Conservation (phyloP, 2,888 invertebrate species). For the Phrixothrix hirtus region DNA sequence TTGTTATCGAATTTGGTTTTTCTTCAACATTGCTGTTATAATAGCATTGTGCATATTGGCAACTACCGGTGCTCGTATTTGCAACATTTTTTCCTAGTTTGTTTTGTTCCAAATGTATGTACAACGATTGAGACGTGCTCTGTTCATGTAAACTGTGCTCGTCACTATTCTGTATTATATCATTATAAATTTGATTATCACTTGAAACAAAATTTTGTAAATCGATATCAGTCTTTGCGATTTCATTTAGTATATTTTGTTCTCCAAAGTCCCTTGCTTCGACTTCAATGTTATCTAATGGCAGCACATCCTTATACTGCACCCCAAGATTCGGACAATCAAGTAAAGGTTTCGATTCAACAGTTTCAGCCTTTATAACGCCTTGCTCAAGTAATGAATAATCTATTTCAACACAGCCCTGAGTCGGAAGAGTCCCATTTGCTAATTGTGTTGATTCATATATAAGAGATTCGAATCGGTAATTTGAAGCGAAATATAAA, state of each 20-base stretch:
- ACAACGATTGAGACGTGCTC: background rate
- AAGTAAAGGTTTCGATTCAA: conserved; percentile 2
- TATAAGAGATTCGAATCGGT: conserved; percentile 49
- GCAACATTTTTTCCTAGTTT: too few species aligned
- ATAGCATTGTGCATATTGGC: background rate
- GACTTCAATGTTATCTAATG: conserved; percentile 15
- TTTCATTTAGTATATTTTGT: conserved; percentile 19
- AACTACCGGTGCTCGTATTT: background rate
- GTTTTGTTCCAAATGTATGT: background rate
- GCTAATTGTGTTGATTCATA: conserved; percentile 26
- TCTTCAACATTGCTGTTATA: background rate
- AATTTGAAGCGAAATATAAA: conserved; percentile 47
- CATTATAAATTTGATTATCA: conserved; percentile 4
- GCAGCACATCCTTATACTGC: conserved; percentile 13
- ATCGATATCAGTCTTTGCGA: conserved; percentile 17
- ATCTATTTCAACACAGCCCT: conserved; percentile 16
- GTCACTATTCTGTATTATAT: background rate
- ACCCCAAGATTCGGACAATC: conserved; percentile 6
- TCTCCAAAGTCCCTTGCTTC: conserved; percentile 14
- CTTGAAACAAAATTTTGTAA: conserved; percentile 9
- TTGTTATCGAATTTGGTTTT: background rate
- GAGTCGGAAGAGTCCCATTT: conserved; percentile 13
- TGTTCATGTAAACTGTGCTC: background rate
- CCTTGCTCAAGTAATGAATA: background rate
- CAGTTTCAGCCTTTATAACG: background rate